Evolutionary conservation across 2,888 invertebrate genomes (phyloP).

Genomic region (Dryobota labecula): DNA sequence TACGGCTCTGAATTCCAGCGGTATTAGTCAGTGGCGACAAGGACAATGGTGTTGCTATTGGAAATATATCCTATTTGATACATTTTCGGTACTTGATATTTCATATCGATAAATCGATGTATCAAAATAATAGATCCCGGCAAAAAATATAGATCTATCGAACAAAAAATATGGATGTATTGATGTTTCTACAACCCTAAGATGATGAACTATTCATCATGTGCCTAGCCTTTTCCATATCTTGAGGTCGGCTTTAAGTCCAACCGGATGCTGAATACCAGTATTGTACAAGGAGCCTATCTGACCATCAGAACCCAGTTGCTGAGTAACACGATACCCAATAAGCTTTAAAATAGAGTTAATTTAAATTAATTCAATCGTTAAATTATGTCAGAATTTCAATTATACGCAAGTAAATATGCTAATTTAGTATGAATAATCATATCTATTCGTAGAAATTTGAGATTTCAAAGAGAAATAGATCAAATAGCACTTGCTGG

Average conservation of each 20-base stretch:
- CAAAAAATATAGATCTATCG: too few relatives aligned
- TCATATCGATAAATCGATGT: too few relatives aligned
- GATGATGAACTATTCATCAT: background rate
- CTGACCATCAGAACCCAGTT: background rate
- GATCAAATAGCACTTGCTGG: constrained; percentile 38
- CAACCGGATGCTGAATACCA: too few relatives aligned
- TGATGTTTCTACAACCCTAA: too few relatives aligned
- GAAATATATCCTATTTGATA: too few relatives aligned
- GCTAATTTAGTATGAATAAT: constrained; percentile 37
- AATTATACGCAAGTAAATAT: constrained; percentile 37
- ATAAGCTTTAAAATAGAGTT: background rate
- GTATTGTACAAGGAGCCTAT: too few relatives aligned
- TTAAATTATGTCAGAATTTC: constrained; percentile 13
- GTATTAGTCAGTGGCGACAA: too few relatives aligned
- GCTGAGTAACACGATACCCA: background rate
- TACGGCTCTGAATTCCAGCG: too few relatives aligned
- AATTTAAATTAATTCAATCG: constrained; percentile 6
- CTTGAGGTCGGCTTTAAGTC: background rate
- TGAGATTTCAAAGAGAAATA: constrained; percentile 29
- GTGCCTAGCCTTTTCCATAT: background rate
- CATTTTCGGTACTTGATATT: too few relatives aligned
- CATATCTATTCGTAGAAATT: constrained; percentile 30
- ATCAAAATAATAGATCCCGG: too few relatives aligned
- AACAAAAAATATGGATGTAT: too few relatives aligned
- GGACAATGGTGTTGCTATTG: too few relatives aligned